These are phyloP conservation scores for Unio delphinus DNA, from an alignment of 2,888 invertebrate species.

Conservation along the genomic window DNA sequence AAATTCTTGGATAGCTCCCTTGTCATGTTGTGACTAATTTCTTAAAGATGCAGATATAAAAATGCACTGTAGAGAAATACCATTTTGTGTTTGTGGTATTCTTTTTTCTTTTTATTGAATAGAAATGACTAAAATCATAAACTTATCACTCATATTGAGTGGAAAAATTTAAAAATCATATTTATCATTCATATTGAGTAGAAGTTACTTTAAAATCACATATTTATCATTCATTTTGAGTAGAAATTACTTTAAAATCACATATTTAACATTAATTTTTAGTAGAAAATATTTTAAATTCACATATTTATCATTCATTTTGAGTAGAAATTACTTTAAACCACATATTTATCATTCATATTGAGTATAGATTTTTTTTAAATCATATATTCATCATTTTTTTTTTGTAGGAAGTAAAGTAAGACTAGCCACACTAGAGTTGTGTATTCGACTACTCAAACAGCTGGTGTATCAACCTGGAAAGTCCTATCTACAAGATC, in stretches of 20 bases:
- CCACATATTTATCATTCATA: too few relatives aligned
- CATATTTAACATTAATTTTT: too few relatives aligned
- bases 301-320: not conserved
- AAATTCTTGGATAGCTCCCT: too few relatives aligned
- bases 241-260: too few relatives aligned
- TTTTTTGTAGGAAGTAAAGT: constrained; percentile 82
- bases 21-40: too few relatives aligned
- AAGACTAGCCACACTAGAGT: constrained; percentile 91
- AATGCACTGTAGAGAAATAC: too few relatives aligned
- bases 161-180: not conserved
- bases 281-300: not conserved
- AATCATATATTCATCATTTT: not conserved
- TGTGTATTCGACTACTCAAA: constrained; percentile 86
- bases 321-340: too few relatives aligned
- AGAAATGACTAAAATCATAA: too few relatives aligned
- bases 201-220: not conserved
- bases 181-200: not conserved
- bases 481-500: constrained; percentile 78
- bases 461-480: constrained; percentile 76
- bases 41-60: too few relatives aligned
- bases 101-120: too few relatives aligned
- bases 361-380: not conserved
- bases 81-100: too few relatives aligned
- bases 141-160: not conserved
- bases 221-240: not conserved